Evolutionary conservation across 2,113 vertebrate species (phyloP).

Genomic region (Tetrao urogallus): DNA sequence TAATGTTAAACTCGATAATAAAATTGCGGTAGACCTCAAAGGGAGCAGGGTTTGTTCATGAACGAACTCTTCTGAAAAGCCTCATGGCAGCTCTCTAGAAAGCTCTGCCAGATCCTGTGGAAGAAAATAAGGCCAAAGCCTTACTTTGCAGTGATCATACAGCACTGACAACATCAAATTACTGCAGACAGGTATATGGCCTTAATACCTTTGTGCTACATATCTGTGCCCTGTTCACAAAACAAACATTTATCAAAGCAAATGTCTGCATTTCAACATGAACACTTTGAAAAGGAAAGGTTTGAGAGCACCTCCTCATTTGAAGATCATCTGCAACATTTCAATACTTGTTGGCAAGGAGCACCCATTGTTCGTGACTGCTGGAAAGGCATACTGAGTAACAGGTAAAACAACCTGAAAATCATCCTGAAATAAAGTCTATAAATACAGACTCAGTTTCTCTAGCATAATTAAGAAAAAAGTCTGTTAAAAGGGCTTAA

Average conservation of each 20-base stretch:
- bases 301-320: background rate
- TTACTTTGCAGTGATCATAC: background rate
- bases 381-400: background rate
- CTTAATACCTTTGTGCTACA: background rate
- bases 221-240: background rate
- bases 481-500: background rate
- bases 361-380: background rate
- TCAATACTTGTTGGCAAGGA: background rate
- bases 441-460: background rate
- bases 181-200: background rate
- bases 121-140: background rate
- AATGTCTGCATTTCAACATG: background rate
- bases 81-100: background rate
- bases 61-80: background rate
- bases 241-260: constrained; percentile 28
- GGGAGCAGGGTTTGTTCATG: background rate
- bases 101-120: background rate
- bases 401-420: constrained; percentile 5
- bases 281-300: background rate
- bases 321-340: background rate
- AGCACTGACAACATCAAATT: constrained; percentile 8
- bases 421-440: background rate
- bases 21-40: background rate
- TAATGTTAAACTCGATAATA: background rate
- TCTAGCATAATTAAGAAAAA: background rate